Base-by-base conservation (phyloP, 2,797 vertebrate species). In the Aulostomus chinensis region DNA sequence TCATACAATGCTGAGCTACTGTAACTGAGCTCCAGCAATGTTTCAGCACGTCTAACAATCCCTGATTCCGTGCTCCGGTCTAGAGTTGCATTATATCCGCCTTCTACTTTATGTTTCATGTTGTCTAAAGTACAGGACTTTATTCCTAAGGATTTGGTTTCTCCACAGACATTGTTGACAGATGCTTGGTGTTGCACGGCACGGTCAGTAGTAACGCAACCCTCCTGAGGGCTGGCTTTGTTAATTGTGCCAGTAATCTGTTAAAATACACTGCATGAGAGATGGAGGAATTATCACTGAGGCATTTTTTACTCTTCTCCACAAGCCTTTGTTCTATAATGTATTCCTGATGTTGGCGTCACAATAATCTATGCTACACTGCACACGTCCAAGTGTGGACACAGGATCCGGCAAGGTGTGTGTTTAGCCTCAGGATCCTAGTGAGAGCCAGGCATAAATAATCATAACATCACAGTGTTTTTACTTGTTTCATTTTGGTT, bases 181-280 rank as follows among this genome's bases (percentile, higher is more conserved):
- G 70, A 77, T 78, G 60, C 54, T 54, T 25, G 11, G 48, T 64
- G 73, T 76, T 51, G 54, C 61, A 57, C 73, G 67, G 49, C 60
- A 28, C 13, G 62, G 67, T 72, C 60, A 62, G 54, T 64, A 24
- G 56, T 66, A 62, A 62, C 13, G 8, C 16, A 40, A 35, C 26
- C 36, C 29, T n/a, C 35, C 39, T 0, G 11, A 49, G 53, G 50
- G 26, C 42, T 15, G 20, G 29, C 67, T 66, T 72, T 79, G 76
- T 69, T 77, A 82, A 83, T 77, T 81, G 59, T 76, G 71, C 71
- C 68, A 80, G 62, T 76, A 76, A 76, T 72, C 48, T 71, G 59
- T 79, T 76, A 65, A 77, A 78, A 61, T 68, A 22, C 17, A 25
- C 32, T 58, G 37, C 45, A 65, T 49, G 28, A 50, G 61, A 56